Evolutionary conservation across 35 echinoderm and acorn worm genomes (phyloP).

Genomic region (Ophiothrix spiculata): DNA sequence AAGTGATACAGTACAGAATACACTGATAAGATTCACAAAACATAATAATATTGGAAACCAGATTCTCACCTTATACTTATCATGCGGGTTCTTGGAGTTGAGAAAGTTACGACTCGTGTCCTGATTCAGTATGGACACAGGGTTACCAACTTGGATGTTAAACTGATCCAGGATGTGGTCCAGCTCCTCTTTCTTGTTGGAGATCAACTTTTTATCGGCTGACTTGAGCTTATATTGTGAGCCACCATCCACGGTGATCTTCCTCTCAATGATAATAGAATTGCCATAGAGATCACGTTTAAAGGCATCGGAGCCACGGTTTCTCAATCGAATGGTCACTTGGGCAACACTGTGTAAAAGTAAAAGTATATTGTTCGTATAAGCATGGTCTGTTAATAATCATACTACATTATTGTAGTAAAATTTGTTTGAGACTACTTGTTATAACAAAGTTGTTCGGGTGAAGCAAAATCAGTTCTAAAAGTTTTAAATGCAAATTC

Average conservation of each 20-base stretch:
- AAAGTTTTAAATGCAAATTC: no score
- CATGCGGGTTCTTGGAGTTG: conserved; percentile 58
- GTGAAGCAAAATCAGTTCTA: no score
- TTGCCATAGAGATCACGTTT: conserved; percentile 57
- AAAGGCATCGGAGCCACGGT: conserved; percentile 72
- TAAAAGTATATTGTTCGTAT: no score
- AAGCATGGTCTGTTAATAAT: no score
- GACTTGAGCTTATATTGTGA: conserved; percentile 69
- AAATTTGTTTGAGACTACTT: no score
- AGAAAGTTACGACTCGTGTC: conserved; percentile 95
- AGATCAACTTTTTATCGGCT: conserved; percentile 40
- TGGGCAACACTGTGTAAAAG: conserved; percentile 60
- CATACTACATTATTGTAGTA: no score
- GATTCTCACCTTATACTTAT: conserved; percentile 76
- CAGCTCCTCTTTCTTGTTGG: conserved; percentile 63
- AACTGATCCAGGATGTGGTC: conserved; percentile 79
- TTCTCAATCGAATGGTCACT: conserved; percentile 68
- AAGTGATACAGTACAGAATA: no score
- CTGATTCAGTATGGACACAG: conserved; percentile 83
- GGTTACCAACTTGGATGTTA: conserved; percentile 97
- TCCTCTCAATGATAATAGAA: conserved; percentile 66
- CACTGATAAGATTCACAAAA: no score
- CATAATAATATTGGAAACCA: no score
- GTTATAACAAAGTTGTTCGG: no score
- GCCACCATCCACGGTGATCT: conserved; percentile 45